phyloP scores from a whole-genome alignment of 2,113 vertebrate genomes.

The Anhinga anhinga region DNA sequence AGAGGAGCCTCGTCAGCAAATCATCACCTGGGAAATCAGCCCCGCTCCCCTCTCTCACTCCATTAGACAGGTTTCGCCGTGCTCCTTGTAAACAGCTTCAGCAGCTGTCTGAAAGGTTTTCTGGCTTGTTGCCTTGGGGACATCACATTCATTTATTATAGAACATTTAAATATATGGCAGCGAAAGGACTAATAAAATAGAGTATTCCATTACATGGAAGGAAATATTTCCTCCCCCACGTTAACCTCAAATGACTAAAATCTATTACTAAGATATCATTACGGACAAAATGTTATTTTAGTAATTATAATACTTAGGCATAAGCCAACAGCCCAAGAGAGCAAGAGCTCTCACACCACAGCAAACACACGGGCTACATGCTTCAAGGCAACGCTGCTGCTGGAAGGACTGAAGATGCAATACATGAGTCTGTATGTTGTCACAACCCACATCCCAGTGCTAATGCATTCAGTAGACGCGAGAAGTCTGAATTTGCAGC shows the following conservation, averaged over 20 bases:
- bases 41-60: background rate
- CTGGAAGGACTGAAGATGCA: background rate
- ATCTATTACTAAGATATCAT: slow-evolving; percentile 29
- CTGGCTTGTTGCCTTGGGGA: slow-evolving; percentile 53
- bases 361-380: background rate
- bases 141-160: slow-evolving; percentile 6
- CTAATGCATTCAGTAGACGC: background rate
- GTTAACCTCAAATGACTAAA: slow-evolving; percentile 53
- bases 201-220: slow-evolving; percentile 36
- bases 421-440: background rate
- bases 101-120: slow-evolving; percentile 55
- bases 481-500: background rate
- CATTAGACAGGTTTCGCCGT: slow-evolving; percentile 2
- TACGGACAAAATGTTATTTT: slow-evolving; percentile 9
- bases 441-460: background rate
- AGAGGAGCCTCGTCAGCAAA: slow-evolving; percentile 6
- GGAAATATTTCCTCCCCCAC: slow-evolving; percentile 32
- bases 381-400: background rate
- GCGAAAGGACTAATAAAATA: slow-evolving; percentile 41
- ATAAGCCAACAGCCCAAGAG: background rate
- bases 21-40: background rate
- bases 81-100: slow-evolving; percentile 16
- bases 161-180: slow-evolving; percentile 49
- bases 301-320: background rate
- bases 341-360: background rate